These are phyloP conservation scores for Ursus arctos DNA, from an alignment of 2,113 vertebrate genomes.

Conservation along the genomic window DNA sequence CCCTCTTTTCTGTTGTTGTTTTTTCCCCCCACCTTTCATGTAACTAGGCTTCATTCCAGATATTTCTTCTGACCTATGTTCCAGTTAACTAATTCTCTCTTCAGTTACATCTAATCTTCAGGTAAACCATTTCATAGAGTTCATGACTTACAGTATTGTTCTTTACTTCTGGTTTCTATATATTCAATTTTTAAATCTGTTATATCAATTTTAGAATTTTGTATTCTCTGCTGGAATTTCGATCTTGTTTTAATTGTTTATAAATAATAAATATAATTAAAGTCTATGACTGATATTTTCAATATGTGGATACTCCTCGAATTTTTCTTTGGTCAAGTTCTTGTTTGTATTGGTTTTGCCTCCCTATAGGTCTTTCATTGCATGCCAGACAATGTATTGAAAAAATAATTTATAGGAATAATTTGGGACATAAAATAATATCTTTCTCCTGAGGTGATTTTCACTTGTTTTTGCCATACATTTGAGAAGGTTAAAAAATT, in stretches of 20 bases:
- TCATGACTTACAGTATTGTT: background rate
- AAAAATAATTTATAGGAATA: background rate
- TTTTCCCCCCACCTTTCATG: background rate
- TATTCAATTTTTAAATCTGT: background rate
- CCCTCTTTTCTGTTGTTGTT: background rate
- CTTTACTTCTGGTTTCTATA: background rate
- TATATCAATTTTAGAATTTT: background rate
- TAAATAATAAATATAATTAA: background rate
- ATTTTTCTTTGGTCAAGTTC: background rate
- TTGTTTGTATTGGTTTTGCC: background rate
- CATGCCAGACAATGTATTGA: background rate
- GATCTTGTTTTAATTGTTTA: conserved; percentile 44
- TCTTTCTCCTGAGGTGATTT: background rate
- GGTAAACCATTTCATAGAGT: background rate
- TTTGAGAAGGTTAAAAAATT: background rate
- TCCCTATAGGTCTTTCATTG: background rate
- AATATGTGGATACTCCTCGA: background rate
- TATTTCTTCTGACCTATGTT: background rate
- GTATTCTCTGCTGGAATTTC: conserved; percentile 10
- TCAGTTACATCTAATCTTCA: conserved; percentile 47
- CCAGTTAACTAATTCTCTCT: conserved; percentile 34
- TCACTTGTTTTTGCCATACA: background rate
- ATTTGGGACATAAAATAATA: background rate
- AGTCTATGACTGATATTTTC: background rate
- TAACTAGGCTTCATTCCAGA: background rate